Conservation (phyloP, 1,140 invertebrate species). For the Eurosta solidaginis region DNA sequence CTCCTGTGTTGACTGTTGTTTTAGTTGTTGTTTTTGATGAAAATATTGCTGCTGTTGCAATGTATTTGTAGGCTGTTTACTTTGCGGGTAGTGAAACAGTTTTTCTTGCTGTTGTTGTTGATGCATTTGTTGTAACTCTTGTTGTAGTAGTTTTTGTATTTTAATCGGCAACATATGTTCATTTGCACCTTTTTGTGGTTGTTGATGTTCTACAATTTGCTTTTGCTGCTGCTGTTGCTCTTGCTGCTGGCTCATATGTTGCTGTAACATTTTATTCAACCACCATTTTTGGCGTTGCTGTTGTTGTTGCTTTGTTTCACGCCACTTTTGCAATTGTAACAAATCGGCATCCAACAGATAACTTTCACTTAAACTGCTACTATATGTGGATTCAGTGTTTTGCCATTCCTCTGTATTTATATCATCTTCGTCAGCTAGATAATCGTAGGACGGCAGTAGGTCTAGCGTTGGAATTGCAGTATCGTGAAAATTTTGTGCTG, state of each 20-base stretch:
- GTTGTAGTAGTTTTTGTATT: background rate
- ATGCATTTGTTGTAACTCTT: background rate
- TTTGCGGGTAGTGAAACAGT: background rate
- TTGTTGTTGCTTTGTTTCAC: conserved; percentile 13
- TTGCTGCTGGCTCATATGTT: background rate
- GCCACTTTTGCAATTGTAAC: conserved; percentile 16
- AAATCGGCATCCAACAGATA: background rate
- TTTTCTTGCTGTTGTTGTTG: background rate
- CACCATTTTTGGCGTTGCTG: background rate
- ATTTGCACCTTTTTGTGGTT: background rate
- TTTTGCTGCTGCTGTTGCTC: background rate
- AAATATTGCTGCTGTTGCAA: background rate
- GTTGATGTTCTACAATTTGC: background rate
- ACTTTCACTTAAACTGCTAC: background rate
- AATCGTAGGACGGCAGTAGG: background rate
- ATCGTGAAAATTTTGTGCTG: background rate
- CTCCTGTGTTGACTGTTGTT: background rate
- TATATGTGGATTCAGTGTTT: background rate
- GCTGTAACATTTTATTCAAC: background rate
- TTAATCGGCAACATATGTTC: too few species aligned
- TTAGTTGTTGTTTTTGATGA: background rate
- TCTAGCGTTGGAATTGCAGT: background rate
- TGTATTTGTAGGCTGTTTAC: too few species aligned
- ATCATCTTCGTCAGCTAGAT: background rate
- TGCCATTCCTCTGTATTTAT: background rate